These are phyloP conservation scores for Macquaria ambigua DNA, from an alignment of 2,113 vertebrate genomes.

Conservation along the genomic window DNA sequence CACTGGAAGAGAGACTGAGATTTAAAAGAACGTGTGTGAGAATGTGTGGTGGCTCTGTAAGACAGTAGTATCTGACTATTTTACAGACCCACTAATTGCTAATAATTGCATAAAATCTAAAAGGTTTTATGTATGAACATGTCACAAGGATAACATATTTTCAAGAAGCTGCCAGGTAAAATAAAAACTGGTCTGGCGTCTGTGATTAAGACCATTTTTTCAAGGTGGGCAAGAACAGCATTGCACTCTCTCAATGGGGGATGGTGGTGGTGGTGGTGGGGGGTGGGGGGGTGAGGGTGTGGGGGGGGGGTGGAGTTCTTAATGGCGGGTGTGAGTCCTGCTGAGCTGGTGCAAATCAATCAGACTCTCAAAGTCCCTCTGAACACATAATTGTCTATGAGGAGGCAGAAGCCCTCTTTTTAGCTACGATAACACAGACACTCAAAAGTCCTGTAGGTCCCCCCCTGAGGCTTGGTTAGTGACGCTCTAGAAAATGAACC, in stretches of 20 bases:
- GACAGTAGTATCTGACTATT: neutral
- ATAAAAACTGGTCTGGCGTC: constrained; percentile 27
- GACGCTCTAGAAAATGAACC: constrained; percentile 71
- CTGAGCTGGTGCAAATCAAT: constrained; percentile 72
- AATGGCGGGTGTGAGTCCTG: constrained; percentile 47
- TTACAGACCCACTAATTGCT: neutral
- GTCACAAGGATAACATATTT: neutral
- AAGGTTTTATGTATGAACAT: neutral
- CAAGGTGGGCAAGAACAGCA: constrained; percentile 47
- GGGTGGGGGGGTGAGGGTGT: constrained; percentile 6
- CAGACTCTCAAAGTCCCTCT: constrained; percentile 62
- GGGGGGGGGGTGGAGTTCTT: constrained; percentile 32
- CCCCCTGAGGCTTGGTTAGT: constrained; percentile 60
- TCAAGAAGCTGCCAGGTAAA: constrained; percentile 33
- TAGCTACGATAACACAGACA: constrained; percentile 42
- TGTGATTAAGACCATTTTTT: constrained; percentile 59
- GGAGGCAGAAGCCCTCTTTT: constrained; percentile 55
- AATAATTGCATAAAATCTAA: neutral
- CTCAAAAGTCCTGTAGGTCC: constrained; percentile 53
- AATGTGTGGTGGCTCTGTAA: neutral
- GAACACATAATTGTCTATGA: constrained; percentile 75
- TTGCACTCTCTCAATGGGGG: constrained; percentile 50
- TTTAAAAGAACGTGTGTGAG: constrained; percentile 13
- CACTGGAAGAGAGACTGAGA: neutral
- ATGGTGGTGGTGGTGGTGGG: no score